These are phyloP conservation scores for Hylaea fasciaria DNA, from an alignment of 2,888 invertebrate species.

Conservation along the genomic window DNA sequence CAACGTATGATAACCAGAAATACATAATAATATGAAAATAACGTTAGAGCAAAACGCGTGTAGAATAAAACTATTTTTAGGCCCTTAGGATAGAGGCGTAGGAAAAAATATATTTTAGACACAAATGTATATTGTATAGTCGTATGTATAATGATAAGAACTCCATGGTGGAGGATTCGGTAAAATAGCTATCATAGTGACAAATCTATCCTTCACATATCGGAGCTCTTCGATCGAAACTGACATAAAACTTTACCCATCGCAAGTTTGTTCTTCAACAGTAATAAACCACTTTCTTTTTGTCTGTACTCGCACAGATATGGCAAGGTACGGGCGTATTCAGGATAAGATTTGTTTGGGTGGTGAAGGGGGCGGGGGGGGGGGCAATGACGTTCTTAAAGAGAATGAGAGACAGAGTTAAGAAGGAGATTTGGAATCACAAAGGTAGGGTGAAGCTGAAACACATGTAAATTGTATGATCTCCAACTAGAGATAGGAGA, in stretches of 20 bases:
- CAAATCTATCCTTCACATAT: conserved; percentile 24
- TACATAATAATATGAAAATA: too few relatives aligned
- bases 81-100: too few relatives aligned
- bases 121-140: neutral
- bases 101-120: neutral
- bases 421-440: too few relatives aligned
- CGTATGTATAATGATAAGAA: too few relatives aligned
- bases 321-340: conserved; percentile 1
- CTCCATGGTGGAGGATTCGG: conserved; percentile 15
- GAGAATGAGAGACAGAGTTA: too few relatives aligned
- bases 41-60: too few relatives aligned
- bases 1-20: too few relatives aligned
- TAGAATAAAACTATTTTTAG: too few relatives aligned
- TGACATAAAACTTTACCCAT: conserved; percentile 18
- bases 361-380: neutral
- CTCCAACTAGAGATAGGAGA: too few relatives aligned
- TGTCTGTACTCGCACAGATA: conserved; percentile 7
- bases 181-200: conserved; percentile 32
- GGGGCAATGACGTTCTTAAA: too few relatives aligned
- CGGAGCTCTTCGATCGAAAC: conserved; percentile 14
- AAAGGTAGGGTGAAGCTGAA: too few relatives aligned
- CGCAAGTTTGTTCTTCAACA: conserved; percentile 20
- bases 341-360: neutral
- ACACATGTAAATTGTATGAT: too few relatives aligned
- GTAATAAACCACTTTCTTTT: conserved; percentile 23